Conservation (phyloP, 1,140 invertebrate species). For the Brachionus asplanchnoidis region DNA sequence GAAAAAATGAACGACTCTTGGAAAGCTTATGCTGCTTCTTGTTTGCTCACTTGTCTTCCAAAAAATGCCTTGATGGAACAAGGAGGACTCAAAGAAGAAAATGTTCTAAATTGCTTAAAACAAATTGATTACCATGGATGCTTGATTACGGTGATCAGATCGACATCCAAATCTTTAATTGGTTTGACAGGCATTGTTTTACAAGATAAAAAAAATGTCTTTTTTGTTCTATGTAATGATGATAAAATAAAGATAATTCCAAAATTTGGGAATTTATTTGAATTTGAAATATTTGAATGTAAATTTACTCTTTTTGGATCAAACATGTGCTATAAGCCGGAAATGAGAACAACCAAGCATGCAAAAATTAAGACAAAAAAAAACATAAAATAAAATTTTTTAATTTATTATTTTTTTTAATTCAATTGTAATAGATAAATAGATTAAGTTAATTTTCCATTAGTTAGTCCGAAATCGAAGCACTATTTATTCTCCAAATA, state of each 20-base stretch:
- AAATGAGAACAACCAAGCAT: conserved; percentile 39
- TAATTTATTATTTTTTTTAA: not conserved
- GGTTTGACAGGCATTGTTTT: conserved; percentile 28
- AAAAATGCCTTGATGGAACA: not conserved
- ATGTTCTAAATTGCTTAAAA: conserved; percentile 30
- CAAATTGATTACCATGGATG: conserved; percentile 40
- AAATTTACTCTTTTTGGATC: conserved; percentile 35
- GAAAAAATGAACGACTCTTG: conserved; percentile 34
- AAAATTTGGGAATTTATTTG: conserved; percentile 31
- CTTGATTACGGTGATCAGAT: not conserved
- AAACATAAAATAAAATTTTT: not conserved
- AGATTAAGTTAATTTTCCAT: no score
- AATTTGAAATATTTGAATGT: conserved; percentile 35
- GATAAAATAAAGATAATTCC: conserved; percentile 21
- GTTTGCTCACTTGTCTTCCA: conserved; percentile 5
- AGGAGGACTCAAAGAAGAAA: not conserved
- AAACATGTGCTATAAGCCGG: conserved; percentile 35
- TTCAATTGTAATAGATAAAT: no score
- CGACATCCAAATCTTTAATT: not conserved
- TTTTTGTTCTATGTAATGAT: not conserved
- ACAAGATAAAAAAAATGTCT: conserved; percentile 37
- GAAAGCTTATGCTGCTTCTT: conserved; percentile 6
- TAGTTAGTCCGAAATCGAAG: no score
- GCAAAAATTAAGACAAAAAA: conserved; percentile 38
- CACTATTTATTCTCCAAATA: no score